Evolutionary conservation across 2,888 invertebrate genomes (phyloP).

Genomic region (Lithophane socia): DNA sequence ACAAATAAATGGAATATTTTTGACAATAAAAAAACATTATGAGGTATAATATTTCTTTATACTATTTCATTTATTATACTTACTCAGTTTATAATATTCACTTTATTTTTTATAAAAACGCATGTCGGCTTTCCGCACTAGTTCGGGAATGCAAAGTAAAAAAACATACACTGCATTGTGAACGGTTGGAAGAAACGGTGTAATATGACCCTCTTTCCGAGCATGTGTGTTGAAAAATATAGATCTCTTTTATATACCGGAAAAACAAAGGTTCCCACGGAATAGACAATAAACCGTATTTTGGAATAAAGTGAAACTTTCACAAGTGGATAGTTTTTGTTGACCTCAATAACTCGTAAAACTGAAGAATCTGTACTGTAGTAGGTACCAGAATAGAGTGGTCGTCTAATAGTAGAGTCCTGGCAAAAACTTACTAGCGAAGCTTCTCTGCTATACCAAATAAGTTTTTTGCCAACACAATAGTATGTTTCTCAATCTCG

Average conservation of each 20-base stretch:
- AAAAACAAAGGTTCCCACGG: conserved; percentile 7
- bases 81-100: too few relatives aligned
- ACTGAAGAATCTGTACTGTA: conserved; percentile 1
- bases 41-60: too few relatives aligned
- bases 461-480: neutral
- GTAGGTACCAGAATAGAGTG: neutral
- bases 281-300: conserved; percentile 13
- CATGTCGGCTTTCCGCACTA: too few relatives aligned
- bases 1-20: too few relatives aligned
- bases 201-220: conserved; percentile 3
- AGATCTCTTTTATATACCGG: neutral
- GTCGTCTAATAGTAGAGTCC: neutral
- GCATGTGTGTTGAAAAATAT: neutral
- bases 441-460: neutral
- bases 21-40: too few relatives aligned
- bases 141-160: too few relatives aligned
- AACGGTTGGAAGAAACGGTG: neutral
- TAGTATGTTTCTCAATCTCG: neutral
- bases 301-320: conserved; percentile 23
- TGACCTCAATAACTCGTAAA: conserved; percentile 1
- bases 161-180: neutral
- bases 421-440: neutral
- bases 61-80: too few relatives aligned
- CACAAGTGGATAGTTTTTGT: conserved; percentile 6
- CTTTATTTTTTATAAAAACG: too few relatives aligned